Evolutionary conservation across 2,888 invertebrate genomes (phyloP), one percentile per base, ranked within the genome.

Genomic region (Eupithecia abbreviata): DNA sequence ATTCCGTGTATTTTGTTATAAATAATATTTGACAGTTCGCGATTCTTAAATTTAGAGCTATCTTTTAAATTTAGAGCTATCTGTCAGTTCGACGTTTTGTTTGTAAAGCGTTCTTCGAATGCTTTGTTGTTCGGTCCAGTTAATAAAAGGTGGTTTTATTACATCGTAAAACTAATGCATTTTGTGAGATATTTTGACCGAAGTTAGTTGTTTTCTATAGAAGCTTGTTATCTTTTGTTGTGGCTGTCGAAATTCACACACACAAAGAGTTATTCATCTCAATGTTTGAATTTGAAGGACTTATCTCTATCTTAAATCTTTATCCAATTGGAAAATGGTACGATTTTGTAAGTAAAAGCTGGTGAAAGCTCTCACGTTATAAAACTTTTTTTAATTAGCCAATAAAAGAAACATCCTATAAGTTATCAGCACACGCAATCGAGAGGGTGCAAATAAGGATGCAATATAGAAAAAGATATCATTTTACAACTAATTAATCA

Each of bases 1-100:
- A 81, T 83, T 83, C 83, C 73, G 55, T 72, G 82, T 81, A 83
- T 81, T 79, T 69, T 47, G 55, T 79, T 55, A 80, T 81, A 82
- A 80, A 82, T 81, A 75, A 75, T n/a, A 58, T 74, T 80, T 80
- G 78, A 80, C 81, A 81, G 76, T 79, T 80, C 71, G 77, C 73
- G 73, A 72, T 77, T 78, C 79, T 80, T 72, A 80, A 80, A 81
- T 82, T 79, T 81, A 81, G 79, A 81, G 66, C 76, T 79, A 73
- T 72, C 79, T 78, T 78, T 80, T 74, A 80, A 79, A 81, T 82
- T 80, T 81, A 81, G 79, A 81, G 71, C 76, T 79, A 74, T 77
- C 75, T 80, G 78, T 79, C 81, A 80, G 74, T 77, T 79, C 79
- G 75, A 77, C 71, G 73, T 80, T 78, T 81, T 78, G 41, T 78